Evolutionary conservation across 2,113 vertebrate species (phyloP), one percentile per base, ranked within the genome.

Genomic region (Corythaixoides concolor): DNA sequence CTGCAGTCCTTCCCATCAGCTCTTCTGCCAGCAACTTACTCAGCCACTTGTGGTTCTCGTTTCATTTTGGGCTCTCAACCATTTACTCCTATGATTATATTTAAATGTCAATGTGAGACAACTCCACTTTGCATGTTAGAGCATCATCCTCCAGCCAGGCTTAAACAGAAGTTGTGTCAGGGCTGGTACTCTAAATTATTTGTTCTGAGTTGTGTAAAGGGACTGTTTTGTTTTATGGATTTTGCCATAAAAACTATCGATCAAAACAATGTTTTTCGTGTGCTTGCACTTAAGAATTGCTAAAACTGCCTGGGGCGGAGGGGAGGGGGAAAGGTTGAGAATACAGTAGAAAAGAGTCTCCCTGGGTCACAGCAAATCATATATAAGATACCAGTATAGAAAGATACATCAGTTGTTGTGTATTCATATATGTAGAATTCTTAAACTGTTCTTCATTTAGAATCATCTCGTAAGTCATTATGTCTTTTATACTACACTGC

Each of bases 171-270:
- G n/a, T 6, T 58, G 49, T 50, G 13, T 83, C 75, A 72, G n/a
- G 23, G 24, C 76, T 83, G 50, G 74, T n/a, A 41, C 64, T 27
- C 45, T 52, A 35, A 86, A 82, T 78, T 82, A 82, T 30, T 93
- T 90, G 32, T n/a, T 90, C 86, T n/a, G 33, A 89, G 81, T 50
- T 74, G 7, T 55, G 67, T 18, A 81, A 85, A 80, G 37, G 43
- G 37, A 73, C 55, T 76, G 55, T 9, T 84, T 90, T 81, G 55
- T 89, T 81, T 92, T 92, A 94, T 90, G 53, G 83, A 96, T 97
- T 96, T 97, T 95, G 16, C 86, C 69, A 88, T 76, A 88, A 85
- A 94, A 90, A 20, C 20, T 94, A 83, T 77, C 59, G 93, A 97
- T 93, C 67, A 59, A 88, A 94, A 78, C n/a, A 17, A 62, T 41